Evolutionary conservation across 2,797 vertebrate species (phyloP), one percentile per base, ranked within the genome.

Genomic region (Mallotus villosus): DNA sequence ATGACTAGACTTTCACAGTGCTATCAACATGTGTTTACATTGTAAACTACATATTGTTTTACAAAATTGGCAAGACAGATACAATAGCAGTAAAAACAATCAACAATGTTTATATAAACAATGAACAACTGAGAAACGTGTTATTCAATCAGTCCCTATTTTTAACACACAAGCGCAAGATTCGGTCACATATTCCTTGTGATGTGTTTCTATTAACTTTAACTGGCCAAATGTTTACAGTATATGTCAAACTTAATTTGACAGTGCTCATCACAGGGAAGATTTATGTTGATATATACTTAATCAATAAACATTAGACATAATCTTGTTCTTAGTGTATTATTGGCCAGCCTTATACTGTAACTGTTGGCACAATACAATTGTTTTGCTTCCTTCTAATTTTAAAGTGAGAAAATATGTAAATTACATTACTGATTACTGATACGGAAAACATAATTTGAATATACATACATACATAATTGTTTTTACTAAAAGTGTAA

Each of bases 11-110:
- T 53, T 71, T 71, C 64, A 69, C 67, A 74, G 71, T 72, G 32
- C 70, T 59, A 64, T 72, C 61, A 49, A 67, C 57, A 71, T 60
- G 49, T 62, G 72, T 22, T 62, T 19, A 74, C 65, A 72, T 57
- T 49, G 27, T 25, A 63, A 17, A 72, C 16, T 3, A 64, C 3
- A 72, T 12, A 17, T 62, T 66, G 37, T 65, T 32, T n/a, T 9
- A 25, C 19, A 27, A 71, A 41, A 55, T 60, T 34, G 24, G 16
- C 8, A 70, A 71, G 19, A 8, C 21, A 51, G 24, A n/a, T 51
- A 53, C 59, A 71, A 49, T 61, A 49, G 6, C 34, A 58, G 37
- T 14, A 37, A 21, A 80, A 68, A 74, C 32, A 34, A 34, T 63
- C 22, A 66, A 53, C 17, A 29, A 27, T 16, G 59, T 34, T 64